Percentiles rank a stretch among this genome's conserved stretches.
Evolutionary conservation across 2,888 invertebrate genomes (phyloP).

Genomic region (Emesis castigata): DNA sequence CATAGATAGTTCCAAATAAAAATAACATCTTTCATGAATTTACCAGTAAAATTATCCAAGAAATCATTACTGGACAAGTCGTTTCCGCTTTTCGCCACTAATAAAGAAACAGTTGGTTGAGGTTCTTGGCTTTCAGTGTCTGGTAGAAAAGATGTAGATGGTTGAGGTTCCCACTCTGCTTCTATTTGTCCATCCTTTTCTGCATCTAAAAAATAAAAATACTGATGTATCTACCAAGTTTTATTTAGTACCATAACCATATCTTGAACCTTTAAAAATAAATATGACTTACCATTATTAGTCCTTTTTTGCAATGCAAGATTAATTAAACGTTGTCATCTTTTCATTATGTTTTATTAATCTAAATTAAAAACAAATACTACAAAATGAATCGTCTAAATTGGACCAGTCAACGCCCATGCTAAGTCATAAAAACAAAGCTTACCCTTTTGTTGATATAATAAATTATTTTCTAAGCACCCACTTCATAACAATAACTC

Average conservation of each 20-base stretch:
- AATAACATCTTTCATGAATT: background rate
- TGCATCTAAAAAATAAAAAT: background rate
- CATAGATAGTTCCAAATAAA: background rate
- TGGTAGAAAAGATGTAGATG: background rate
- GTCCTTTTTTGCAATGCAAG: too few relatives aligned
- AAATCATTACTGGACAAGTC: background rate
- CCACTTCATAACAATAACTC: too few relatives aligned
- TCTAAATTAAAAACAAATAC: too few relatives aligned
- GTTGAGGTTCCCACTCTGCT: background rate
- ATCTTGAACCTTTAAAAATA: too few relatives aligned
- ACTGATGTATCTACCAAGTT: background rate
- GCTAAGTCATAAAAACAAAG: too few relatives aligned
- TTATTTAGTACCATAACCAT: background rate
- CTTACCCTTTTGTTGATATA: too few relatives aligned
- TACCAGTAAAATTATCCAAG: background rate
- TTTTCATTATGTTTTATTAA: too few relatives aligned
- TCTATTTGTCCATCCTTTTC: background rate
- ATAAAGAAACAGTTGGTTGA: background rate
- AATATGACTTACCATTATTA: too few relatives aligned
- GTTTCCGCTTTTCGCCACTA: background rate
- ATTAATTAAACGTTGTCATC: too few relatives aligned
- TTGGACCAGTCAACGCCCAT: too few relatives aligned
- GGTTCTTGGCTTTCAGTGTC: background rate
- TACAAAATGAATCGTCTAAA: too few relatives aligned
- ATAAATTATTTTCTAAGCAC: too few relatives aligned